Evolutionary conservation across 2,113 vertebrate species (phyloP).

Genomic region (Cygnus atratus): DNA sequence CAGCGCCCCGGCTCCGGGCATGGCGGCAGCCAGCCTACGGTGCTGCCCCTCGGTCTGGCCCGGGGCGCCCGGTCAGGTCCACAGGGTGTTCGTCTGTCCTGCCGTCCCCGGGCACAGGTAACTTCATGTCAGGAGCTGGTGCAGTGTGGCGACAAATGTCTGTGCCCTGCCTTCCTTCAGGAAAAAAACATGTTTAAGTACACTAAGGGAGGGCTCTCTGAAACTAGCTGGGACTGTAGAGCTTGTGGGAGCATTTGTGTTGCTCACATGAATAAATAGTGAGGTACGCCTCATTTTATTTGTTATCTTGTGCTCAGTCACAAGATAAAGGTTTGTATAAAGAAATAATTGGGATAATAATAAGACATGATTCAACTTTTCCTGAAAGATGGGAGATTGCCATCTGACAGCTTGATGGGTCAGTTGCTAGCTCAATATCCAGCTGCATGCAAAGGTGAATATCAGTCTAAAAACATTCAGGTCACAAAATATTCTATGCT

Average conservation of each 20-base stretch:
- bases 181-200: not conserved
- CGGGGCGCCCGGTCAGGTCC: accelerated
- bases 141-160: not conserved
- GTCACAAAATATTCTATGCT: not conserved
- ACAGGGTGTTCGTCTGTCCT: accelerated
- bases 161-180: not conserved
- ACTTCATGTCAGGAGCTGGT: not conserved
- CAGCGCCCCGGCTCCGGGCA: not conserved
- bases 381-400: not conserved
- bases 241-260: not conserved
- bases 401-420: not conserved
- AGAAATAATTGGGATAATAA: not conserved
- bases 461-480: not conserved
- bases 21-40: not conserved
- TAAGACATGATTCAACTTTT: not conserved
- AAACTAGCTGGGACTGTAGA: not conserved
- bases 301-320: not conserved
- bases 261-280: not conserved
- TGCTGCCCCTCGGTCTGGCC: not conserved
- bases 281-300: not conserved
- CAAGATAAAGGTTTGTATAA: not conserved
- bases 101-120: accelerated
- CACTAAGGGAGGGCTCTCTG: not conserved
- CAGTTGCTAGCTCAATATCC: not conserved
- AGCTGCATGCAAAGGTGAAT: not conserved